Evolutionary conservation across 2,797 vertebrate species (phyloP).

Genomic region (Hoplostethus atlanticus): DNA sequence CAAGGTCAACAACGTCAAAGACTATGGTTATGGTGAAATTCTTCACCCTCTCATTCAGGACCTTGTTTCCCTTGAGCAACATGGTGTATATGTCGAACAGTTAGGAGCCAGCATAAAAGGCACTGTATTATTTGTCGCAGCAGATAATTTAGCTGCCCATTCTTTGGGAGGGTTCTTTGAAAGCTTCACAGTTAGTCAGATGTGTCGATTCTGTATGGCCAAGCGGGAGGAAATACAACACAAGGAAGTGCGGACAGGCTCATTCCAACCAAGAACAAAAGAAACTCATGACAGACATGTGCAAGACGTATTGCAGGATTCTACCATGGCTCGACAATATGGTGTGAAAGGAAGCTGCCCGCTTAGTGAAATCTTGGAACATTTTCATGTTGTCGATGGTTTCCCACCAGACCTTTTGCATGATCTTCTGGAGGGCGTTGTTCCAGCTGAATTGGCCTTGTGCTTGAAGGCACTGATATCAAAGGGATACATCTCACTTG

Average conservation of each 20-base stretch:
- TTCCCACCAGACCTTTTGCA: conserved; percentile 29
- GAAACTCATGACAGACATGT: neutral
- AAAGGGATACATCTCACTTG: conserved; percentile 12
- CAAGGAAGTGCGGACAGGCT: conserved; percentile 13
- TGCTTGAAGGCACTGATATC: conserved; percentile 24
- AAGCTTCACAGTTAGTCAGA: neutral
- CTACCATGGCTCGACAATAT: neutral
- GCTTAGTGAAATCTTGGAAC: neutral
- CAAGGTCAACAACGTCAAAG: conserved; percentile 8
- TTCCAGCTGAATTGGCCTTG: conserved; percentile 35
- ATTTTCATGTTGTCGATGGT: conserved; percentile 21
- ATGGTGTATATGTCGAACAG: conserved; percentile 1
- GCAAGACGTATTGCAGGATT: neutral
- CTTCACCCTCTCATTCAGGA: neutral
- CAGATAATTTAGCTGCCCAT: conserved; percentile 17
- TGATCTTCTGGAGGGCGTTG: conserved; percentile 29
- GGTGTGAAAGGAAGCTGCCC: conserved; percentile 5
- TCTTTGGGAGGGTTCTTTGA: conserved; percentile 27
- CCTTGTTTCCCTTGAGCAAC: conserved; percentile 5
- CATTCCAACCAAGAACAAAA: conserved; percentile 10
- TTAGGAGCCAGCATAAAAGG: conserved; percentile 1
- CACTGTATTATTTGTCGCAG: conserved; percentile 3
- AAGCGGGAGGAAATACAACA: conserved; percentile 9
- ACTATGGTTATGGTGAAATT: conserved; percentile 14
- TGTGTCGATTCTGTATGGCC: conserved; percentile 26